Evolutionary conservation across 2,888 invertebrate species (phyloP).

Genomic region (Torymus tubicola): DNA sequence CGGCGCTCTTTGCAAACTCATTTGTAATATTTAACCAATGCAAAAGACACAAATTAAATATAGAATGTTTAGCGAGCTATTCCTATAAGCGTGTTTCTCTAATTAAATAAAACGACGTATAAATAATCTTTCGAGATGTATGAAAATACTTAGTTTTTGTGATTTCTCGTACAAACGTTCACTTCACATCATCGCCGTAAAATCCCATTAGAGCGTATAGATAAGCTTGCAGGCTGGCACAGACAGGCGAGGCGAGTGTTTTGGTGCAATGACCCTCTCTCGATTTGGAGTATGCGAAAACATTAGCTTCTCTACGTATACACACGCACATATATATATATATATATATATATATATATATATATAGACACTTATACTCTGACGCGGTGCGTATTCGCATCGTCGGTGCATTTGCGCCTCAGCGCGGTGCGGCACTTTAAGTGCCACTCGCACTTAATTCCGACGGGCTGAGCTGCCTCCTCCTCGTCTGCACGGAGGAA

Average conservation of each 20-base stretch:
- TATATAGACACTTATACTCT: too few species aligned
- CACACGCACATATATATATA: too few species aligned
- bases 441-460: constrained; percentile 62
- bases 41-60: too few species aligned
- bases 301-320: constrained; percentile 33
- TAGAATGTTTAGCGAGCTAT: too few species aligned
- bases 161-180: constrained; percentile 1
- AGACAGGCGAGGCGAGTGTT: constrained; percentile 63
- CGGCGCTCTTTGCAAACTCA: too few species aligned
- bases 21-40: too few species aligned
- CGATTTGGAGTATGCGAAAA: constrained; percentile 59
- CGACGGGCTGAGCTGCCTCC: constrained; percentile 33
- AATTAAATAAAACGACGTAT: too few species aligned
- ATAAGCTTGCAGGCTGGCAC: not conserved
- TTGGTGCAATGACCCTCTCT: constrained; percentile 72
- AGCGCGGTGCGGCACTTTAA: constrained; percentile 59
- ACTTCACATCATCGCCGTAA: constrained; percentile 1
- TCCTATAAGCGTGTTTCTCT: too few species aligned
- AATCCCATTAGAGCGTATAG: not conserved
- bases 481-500: constrained; percentile 44
- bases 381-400: not conserved
- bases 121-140: too few species aligned
- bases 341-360: too few species aligned
- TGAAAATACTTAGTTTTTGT: not conserved
- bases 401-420: constrained; percentile 42